Evolutionary conservation across 1,140 invertebrate species (phyloP), one percentile per base, ranked within the genome.

Genomic region (Drosophila saltans): DNA sequence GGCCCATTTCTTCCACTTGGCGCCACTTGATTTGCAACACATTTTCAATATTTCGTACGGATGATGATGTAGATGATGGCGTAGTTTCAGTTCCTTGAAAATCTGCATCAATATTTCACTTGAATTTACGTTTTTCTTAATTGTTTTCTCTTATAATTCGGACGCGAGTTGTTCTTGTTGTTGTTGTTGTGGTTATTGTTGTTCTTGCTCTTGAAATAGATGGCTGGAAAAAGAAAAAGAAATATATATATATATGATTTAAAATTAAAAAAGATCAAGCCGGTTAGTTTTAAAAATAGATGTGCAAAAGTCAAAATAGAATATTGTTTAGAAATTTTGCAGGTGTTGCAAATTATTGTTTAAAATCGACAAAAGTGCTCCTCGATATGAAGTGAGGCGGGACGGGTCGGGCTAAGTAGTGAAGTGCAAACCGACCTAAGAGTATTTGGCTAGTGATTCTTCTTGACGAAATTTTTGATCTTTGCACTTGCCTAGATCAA

Each of bases 251-350:
- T 2, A 30, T 30, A 30, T 36, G 33, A 43, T 43, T 43, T 43
- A 52, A 26, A 52, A 21, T 9, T 52, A 24, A 24, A 75, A 66
- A 85, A 67, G 64, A 79, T 77, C 72, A 86, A 82, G 83, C 69
- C 72, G 79, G 79, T 86, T 72, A 86, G 80, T 80, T 86, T 88
- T 83, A 88, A 88, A 86, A 83, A 86, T 62, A 72, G 72, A 64
- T 57, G 69, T 57, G 69, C 57, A 68, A 75, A 60, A 45, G 41
- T 73, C 69, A 77, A 77, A 82, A 88, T 80, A 75, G 41, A 88
- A 78, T 73, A 76, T 86, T 82, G 83, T 78, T 78, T 76, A 75
- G 79, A 66, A 62, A 72, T 81, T 40, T 57, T 78, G 75, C 75
- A 78, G 75, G 75, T 67, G 64, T 65, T 68, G 64, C 60, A 64